Percentiles rank a stretch among this genome's conserved stretches.
phyloP scores from a whole-genome alignment of 2,888 invertebrate species.

The Heliconius ismenius region DNA sequence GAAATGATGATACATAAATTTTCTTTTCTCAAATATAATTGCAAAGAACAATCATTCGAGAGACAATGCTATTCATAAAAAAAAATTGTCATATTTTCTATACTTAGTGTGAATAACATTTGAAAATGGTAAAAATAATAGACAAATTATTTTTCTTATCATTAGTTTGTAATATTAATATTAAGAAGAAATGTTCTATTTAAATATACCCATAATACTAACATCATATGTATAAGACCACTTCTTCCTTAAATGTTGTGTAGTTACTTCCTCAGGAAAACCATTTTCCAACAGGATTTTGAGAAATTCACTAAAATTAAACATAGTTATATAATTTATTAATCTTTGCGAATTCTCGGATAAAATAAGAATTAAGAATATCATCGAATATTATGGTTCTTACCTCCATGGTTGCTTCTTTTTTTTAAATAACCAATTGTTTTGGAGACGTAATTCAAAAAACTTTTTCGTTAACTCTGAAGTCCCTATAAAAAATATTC shows the following conservation, averaged over 20 bases:
- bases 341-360: background rate
- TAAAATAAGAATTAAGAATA: conserved; percentile 14
- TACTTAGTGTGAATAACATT: no score
- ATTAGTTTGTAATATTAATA: background rate
- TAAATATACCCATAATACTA: conserved; percentile 49
- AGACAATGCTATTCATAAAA: no score
- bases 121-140: no score
- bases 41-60: no score
- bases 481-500: conserved; percentile 59
- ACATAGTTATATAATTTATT: background rate
- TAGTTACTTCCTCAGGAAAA: conserved; percentile 71
- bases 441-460: conserved; percentile 68
- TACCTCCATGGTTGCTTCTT: conserved; percentile 77
- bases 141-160: background rate
- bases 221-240: conserved; percentile 78
- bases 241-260: conserved; percentile 74
- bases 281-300: conserved; percentile 70
- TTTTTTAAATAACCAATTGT: conserved; percentile 73
- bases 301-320: conserved; percentile 65
- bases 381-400: conserved; percentile 42
- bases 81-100: no score
- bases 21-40: no score
- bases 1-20: no score
- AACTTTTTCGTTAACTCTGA: conserved; percentile 65
- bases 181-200: background rate